Percentiles rank a stretch among this genome's conserved stretches.
Conservation (phyloP, 2,113 vertebrate genomes). For the Bostrychus sinensis region DNA sequence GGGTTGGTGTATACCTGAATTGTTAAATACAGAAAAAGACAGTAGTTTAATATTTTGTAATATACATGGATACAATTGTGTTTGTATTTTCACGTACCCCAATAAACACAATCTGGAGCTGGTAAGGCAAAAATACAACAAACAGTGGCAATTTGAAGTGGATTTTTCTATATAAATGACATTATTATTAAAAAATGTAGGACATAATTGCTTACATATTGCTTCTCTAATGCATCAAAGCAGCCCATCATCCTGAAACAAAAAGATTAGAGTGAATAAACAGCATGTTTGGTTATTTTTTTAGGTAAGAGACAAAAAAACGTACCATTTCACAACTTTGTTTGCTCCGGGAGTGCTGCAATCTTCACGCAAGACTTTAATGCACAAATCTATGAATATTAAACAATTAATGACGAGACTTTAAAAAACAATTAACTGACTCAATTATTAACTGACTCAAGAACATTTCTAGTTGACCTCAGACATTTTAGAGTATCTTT, state of each 20-base stretch:
- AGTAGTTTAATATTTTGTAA: neutral
- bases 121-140: slow-evolving; percentile 27
- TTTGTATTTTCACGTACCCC: slow-evolving; percentile 70
- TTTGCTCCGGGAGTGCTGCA: slow-evolving; percentile 84
- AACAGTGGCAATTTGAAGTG: neutral
- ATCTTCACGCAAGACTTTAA: slow-evolving; percentile 91
- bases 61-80: neutral
- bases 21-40: slow-evolving; percentile 2
- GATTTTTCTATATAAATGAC: neutral
- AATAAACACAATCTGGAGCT: slow-evolving; percentile 82
- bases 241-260: slow-evolving; percentile 91
- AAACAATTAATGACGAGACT: neutral
- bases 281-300: no score
- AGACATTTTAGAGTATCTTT: neutral
- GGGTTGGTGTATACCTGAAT: slow-evolving; percentile 78
- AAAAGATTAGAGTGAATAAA: neutral
- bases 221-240: slow-evolving; percentile 93
- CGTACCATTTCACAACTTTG: slow-evolving; percentile 93
- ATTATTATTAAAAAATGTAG: neutral
- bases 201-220: slow-evolving; percentile 85
- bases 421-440: neutral
- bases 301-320: neutral
- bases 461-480: no score
- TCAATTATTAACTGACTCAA: no score
- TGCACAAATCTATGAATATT: slow-evolving; percentile 83